A percentile compares a stretch with the other conserved stretches of the same genome.
These are phyloP conservation scores for Eupeodes corollae DNA, from an alignment of 1,140 invertebrate species.

Conservation along the genomic window DNA sequence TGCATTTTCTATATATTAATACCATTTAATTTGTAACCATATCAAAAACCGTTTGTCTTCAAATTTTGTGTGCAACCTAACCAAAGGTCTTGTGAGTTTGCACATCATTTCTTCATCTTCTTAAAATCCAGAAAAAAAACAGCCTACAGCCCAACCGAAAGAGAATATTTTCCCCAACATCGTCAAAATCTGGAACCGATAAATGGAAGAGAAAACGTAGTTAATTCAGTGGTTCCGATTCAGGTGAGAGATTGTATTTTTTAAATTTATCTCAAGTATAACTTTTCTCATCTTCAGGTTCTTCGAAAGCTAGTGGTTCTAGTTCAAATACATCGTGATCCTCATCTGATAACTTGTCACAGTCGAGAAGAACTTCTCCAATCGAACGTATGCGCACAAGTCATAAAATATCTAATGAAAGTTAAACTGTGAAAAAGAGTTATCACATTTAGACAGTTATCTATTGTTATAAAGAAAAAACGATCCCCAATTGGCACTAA, in stretches of 20 bases:
- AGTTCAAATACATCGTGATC: conserved; percentile 41
- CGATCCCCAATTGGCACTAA: conserved; percentile 37
- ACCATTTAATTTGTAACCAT: background rate
- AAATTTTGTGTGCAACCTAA: background rate
- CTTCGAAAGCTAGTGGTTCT: conserved; percentile 43
- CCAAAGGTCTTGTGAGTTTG: conserved; percentile 6
- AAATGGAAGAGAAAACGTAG: conserved; percentile 19
- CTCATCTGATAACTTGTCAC: conserved; percentile 37
- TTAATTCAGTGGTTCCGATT: conserved; percentile 37
- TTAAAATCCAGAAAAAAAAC: conserved; percentile 16
- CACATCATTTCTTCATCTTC: conserved; percentile 17
- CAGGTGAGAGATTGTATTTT: conserved; percentile 31
- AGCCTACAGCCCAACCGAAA: conserved; percentile 27
- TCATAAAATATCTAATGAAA: conserved; percentile 38
- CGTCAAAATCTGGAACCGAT: conserved; percentile 18
- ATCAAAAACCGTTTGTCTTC: no score
- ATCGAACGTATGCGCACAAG: conserved; percentile 28
- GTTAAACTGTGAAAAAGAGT: conserved; percentile 38
- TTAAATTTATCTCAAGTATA: background rate
- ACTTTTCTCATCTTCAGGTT: conserved; percentile 14
- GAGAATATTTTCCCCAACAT: conserved; percentile 19
- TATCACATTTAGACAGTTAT: conserved; percentile 8
- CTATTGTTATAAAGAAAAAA: conserved; percentile 37
- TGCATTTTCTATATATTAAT: background rate
- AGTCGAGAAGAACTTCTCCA: conserved; percentile 32